Base-by-base conservation (phyloP, 37 sponge, comb jelly and placozoan species). In the Ianthella basta region DNA sequence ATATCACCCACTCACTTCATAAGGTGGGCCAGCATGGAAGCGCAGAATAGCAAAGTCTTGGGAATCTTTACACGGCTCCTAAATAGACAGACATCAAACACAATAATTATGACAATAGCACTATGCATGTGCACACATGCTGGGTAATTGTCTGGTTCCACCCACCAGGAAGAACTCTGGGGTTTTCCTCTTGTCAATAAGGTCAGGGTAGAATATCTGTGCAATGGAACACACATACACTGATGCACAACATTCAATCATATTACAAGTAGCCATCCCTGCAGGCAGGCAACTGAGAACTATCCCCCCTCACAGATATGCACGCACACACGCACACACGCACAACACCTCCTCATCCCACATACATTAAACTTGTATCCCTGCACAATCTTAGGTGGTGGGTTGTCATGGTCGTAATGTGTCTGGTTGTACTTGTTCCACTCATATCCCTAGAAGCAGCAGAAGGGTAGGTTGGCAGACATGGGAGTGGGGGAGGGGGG, bases 401-500 rank as follows among this genome's bases (percentile, higher is more conserved):
- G 99, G 41, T 95, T 97, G 89, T 99, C 99, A 19, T 89, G 91
- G 65, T 97, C 99, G 68, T 99, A 99, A 70, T 99, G 99, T 24
- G 99, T 99, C 86, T 99, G 99, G 79, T 99, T 99, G 85, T 99
- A 99, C 88, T 99, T 99, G 88, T 99, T 99, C 99, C 99, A 99
- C 82, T 99, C 99, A 86, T 92, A 99, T 0, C 99, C 99, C 95
- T 94, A 56, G 20, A 41, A 30, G 19, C 35, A 65, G 59, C 40
- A 82, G n/a, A n/a, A n/a, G 18, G 55, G 50, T 44, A 44, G 50
- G 25, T 61, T 2, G 54, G 54, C 63, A 61, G 27, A 13, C 63
- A 61, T 61, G 27, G 63, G 63, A n/a, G n/a, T n/a, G n/a, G n/a
- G n/a, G n/a, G n/a, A n/a, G n/a, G n/a, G n/a, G n/a, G n/a, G n/a